Evolutionary conservation across 2,797 vertebrate genomes (phyloP), one percentile per base, ranked within the genome.

Genomic region (Passerculus sandwichensis): DNA sequence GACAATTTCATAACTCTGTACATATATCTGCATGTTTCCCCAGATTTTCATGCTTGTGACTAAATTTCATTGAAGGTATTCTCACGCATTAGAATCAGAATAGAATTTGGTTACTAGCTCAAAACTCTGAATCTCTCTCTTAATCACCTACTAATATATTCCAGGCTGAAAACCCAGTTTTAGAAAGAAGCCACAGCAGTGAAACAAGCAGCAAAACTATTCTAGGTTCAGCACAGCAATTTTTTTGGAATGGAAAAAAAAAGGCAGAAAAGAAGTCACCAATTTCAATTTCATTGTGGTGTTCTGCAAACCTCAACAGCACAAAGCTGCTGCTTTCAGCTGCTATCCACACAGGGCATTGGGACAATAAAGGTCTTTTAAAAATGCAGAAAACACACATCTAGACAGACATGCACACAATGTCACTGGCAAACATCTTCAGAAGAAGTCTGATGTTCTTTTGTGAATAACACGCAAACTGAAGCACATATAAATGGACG

Each of bases 221-320:
- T 96, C 92, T 86, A 93, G 73, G 75, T 93, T 94, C 79, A 94
- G 76, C 54, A 81, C 66, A 93, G 75, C 38, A 40, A 21, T 54
- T 64, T 91, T 88, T 85, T 73, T 67, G 9, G 9, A 76, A 81
- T 34, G 38, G 20, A 36, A 77, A 80, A 66, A 48, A 81, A 73
- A 56, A 53, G 8, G 30, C 48, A 87, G 57, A 60, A 66, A 85
- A 90, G 72, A 79, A 88, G 80, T 80, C 76, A 88, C 80, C 73
- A 89, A 81, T 92, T 92, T 91, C 82, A 86, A 45, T 94, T 93
- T 91, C 85, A 51, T 42, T 93, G 92, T 0, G 50, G 92, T 92
- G 71, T 69, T 92, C 69, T 96, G 81, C 66, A 93, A 91, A 96
- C 92, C 92, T 82, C 96, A 94, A 94, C 59, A 91, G 91, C 45